Conservation (phyloP, 1,140 invertebrate species). For the Psilanteris sp. region DNA sequence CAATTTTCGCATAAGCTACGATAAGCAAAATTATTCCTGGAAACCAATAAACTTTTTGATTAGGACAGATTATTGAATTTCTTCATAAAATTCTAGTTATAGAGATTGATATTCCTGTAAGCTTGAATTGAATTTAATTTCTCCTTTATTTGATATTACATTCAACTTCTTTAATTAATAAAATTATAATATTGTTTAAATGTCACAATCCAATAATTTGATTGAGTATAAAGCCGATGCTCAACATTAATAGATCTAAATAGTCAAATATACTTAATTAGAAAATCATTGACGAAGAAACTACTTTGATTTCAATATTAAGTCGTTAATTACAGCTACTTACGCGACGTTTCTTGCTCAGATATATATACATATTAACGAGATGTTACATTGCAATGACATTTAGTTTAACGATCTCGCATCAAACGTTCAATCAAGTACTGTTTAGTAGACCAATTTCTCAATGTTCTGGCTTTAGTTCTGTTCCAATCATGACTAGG, state of each 20-base stretch:
- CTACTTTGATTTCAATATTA: conserved; percentile 8
- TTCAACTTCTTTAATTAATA: too few species aligned
- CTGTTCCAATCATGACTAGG: conserved; percentile 48
- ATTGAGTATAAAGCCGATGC: too few species aligned
- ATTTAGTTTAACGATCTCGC: conserved; percentile 70
- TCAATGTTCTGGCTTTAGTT: conserved; percentile 27
- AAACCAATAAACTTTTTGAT: conserved; percentile 55
- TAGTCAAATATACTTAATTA: too few species aligned
- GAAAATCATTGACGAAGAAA: background rate
- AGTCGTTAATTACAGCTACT: conserved; percentile 13
- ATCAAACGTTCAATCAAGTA: conserved; percentile 73
- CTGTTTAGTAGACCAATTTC: conserved; percentile 67
- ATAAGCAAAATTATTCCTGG: conserved; percentile 39
- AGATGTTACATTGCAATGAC: conserved; percentile 63
- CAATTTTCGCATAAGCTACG: conserved; percentile 9
- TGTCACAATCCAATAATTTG: too few species aligned
- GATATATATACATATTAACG: conserved; percentile 27
- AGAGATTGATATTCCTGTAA: too few species aligned
- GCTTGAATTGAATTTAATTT: too few species aligned
- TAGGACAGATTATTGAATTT: conserved; percentile 30
- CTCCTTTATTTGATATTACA: too few species aligned
- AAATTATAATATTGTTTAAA: too few species aligned
- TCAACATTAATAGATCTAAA: too few species aligned
- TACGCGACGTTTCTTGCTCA: background rate
- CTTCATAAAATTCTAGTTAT: conserved; percentile 6